Conservation (phyloP, 2,113 vertebrate species). For the Apteryx owenii region DNA sequence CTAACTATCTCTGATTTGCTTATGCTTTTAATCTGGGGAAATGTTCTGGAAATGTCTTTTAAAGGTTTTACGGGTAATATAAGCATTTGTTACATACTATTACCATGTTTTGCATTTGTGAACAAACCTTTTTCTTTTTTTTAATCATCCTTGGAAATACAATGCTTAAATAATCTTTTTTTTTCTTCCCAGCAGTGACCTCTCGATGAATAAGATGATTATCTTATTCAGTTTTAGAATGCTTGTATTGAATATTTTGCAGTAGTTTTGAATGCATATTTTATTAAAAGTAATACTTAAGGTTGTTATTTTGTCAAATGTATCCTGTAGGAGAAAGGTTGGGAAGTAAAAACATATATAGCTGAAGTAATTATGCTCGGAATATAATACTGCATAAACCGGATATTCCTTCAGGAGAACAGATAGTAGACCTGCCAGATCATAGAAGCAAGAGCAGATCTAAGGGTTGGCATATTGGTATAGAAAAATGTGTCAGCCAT, state of each 20-base stretch:
- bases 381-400: not conserved
- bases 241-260: not conserved
- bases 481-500: not conserved
- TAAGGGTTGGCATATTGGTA: not conserved
- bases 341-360: not conserved
- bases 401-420: not conserved
- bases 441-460: not conserved
- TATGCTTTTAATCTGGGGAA: not conserved
- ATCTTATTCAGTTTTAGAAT: not conserved
- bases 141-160: not conserved
- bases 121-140: not conserved
- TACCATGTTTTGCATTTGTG: slow-evolving; percentile 18
- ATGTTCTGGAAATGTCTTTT: slow-evolving; percentile 31
- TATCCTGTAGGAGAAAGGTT: not conserved
- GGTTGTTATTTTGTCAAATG: not conserved
- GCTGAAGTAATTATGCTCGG: not conserved
- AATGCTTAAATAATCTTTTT: not conserved
- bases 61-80: slow-evolving; percentile 8
- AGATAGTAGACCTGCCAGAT: not conserved
- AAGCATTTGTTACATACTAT: not conserved
- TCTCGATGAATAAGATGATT: not conserved
- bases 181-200: not conserved
- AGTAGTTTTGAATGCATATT: not conserved
- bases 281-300: not conserved
- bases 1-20: not conserved